These are phyloP conservation scores for Agonum fuliginosum DNA, from an alignment of 2,888 invertebrate genomes.

Conservation along the genomic window DNA sequence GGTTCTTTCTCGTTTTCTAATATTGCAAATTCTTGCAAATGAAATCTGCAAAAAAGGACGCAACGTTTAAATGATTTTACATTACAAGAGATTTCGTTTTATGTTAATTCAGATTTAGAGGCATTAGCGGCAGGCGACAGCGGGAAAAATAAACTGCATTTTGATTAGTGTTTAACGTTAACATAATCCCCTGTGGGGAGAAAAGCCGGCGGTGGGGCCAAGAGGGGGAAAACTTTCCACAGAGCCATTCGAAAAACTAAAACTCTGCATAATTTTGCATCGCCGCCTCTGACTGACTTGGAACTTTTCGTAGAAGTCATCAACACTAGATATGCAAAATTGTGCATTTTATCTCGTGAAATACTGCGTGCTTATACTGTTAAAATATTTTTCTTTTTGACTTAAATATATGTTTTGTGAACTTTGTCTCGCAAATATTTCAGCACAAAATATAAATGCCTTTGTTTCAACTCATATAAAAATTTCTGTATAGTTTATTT, in stretches of 20 bases:
- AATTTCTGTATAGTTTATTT: neutral
- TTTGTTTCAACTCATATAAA: neutral
- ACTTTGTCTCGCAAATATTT: constrained; percentile 3
- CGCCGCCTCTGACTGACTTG: constrained; percentile 2
- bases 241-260: constrained; percentile 44
- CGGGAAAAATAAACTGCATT: constrained; percentile 55
- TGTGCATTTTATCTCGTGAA: constrained; percentile 7
- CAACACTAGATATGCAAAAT: constrained; percentile 24
- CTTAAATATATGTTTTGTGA: constrained; percentile 10
- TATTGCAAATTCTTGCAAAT: constrained; percentile 60
- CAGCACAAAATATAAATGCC: neutral
- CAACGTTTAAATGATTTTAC: constrained; percentile 47
- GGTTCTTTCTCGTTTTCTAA: constrained; percentile 50
- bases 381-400: constrained; percentile 24
- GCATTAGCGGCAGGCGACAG: constrained; percentile 48
- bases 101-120: constrained; percentile 55
- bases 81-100: constrained; percentile 57
- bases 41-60: constrained; percentile 45
- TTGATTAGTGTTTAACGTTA: constrained; percentile 55
- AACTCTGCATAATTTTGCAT: constrained; percentile 46
- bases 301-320: constrained; percentile 22
- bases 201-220: neutral
- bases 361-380: constrained; percentile 17
- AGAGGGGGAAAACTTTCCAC: constrained; percentile 3
- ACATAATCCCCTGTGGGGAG: constrained; percentile 46